Evolutionary conservation across 2,888 invertebrate genomes (phyloP).

Genomic region (Capitulum mitella): DNA sequence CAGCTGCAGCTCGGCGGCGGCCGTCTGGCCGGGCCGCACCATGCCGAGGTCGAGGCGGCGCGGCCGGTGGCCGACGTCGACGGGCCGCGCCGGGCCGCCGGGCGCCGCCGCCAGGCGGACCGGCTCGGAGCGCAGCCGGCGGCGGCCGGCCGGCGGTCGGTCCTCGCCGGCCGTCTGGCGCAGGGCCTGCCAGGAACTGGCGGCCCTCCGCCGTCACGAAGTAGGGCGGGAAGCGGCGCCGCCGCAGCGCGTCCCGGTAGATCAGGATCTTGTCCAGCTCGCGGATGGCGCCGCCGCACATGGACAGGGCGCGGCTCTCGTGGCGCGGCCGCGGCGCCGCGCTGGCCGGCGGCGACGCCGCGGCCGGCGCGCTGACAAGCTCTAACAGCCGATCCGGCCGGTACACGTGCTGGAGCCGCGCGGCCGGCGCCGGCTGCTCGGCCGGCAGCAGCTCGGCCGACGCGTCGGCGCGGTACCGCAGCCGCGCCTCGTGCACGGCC

Average conservation of each 20-base stretch:
- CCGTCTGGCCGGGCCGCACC: neutral
- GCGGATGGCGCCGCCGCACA: neutral
- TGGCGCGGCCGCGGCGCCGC: neutral
- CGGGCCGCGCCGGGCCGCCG: no score
- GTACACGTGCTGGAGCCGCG: neutral
- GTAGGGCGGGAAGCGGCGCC: slow-evolving; percentile 20
- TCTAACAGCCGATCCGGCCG: neutral
- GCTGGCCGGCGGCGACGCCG: neutral
- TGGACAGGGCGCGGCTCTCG: neutral
- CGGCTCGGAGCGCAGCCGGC: neutral
- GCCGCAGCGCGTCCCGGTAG: slow-evolving; percentile 1
- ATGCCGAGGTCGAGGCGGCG: slow-evolving; percentile 13
- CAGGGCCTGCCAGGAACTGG: slow-evolving; percentile 16
- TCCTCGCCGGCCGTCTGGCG: neutral
- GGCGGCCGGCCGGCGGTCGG: neutral
- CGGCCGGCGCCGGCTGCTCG: no score
- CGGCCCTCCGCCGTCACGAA: slow-evolving; percentile 11
- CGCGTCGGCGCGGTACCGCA: neutral
- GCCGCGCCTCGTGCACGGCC: neutral
- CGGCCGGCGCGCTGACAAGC: no score
- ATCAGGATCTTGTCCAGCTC: slow-evolving; percentile 11
- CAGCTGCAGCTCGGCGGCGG: neutral
- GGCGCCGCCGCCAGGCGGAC: neutral
- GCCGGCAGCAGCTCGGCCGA: neutral
- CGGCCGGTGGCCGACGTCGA: neutral